These are phyloP conservation scores for Eucriotettix oculatus DNA, from an alignment of 2,888 invertebrate genomes.

Conservation along the genomic window DNA sequence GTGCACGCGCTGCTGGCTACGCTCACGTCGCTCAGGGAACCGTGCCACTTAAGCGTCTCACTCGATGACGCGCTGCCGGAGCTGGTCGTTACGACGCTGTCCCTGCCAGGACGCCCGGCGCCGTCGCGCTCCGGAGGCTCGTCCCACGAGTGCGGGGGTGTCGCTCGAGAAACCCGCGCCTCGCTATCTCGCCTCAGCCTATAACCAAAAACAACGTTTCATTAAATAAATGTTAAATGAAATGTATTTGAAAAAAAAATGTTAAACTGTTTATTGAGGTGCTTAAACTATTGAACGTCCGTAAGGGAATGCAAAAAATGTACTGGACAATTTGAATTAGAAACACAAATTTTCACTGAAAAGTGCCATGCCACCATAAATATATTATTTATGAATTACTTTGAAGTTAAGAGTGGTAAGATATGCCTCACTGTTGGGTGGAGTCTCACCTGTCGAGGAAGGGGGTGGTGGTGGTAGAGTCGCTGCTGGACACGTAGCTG, in stretches of 20 bases:
- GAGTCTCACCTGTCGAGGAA: constrained; percentile 43
- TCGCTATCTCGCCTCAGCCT: constrained; percentile 42
- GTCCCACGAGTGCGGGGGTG: constrained; percentile 31
- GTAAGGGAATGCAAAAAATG: too few species aligned
- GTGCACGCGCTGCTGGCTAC: constrained; percentile 32
- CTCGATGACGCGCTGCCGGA: constrained; percentile 48
- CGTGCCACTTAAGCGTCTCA: constrained; percentile 66
- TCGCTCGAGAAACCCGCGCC: constrained; percentile 9
- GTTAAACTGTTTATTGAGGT: neutral
- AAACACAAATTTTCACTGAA: too few species aligned
- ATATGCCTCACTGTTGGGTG: neutral
- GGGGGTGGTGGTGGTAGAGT: constrained; percentile 53
- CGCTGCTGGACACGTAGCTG: constrained; percentile 61
- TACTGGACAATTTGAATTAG: too few species aligned
- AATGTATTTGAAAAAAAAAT: neutral
- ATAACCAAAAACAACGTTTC: neutral
- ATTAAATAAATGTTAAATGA: too few species aligned
- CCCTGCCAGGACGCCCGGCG: constrained; percentile 19
- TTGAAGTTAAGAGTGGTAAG: neutral
- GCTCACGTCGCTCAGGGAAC: constrained; percentile 56
- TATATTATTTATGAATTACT: too few species aligned
- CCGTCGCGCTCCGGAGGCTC: constrained; percentile 21
- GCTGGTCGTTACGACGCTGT: constrained; percentile 44
- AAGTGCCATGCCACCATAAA: neutral
- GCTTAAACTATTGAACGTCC: too few species aligned